These are phyloP conservation scores for Sciurus niger DNA, from an alignment of 2,113 vertebrate genomes.

Conservation along the genomic window DNA sequence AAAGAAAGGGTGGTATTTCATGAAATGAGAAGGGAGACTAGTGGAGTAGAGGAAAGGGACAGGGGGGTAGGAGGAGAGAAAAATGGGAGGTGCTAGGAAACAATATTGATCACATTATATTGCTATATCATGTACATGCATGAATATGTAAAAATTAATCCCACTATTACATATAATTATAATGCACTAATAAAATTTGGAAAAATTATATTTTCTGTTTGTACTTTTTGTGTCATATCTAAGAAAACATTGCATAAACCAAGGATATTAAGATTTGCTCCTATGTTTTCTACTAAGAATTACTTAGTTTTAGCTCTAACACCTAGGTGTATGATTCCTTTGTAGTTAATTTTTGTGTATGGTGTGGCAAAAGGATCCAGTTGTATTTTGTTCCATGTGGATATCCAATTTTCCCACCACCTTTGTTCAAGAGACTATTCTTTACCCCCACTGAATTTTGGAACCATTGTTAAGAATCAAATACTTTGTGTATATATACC, in stretches of 20 bases:
- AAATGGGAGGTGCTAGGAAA: too few species aligned
- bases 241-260: neutral
- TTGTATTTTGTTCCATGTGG: neutral
- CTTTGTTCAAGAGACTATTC: neutral
- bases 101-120: too few species aligned
- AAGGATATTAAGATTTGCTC: neutral
- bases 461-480: neutral
- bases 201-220: neutral
- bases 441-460: neutral
- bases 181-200: too few species aligned
- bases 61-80: too few species aligned
- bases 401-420: neutral
- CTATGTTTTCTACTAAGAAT: neutral
- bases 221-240: neutral
- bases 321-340: neutral
- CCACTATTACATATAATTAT: too few species aligned
- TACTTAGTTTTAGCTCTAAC: neutral
- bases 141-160: too few species aligned
- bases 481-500: too few species aligned
- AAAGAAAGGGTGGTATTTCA: too few species aligned
- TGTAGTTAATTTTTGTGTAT: too few species aligned
- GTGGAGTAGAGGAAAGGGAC: too few species aligned
- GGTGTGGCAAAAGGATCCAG: neutral
- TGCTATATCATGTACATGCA: too few species aligned
- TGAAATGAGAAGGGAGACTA: too few species aligned